phyloP scores from a whole-genome alignment of 2,888 invertebrate genomes.

The Thyatira batis region DNA sequence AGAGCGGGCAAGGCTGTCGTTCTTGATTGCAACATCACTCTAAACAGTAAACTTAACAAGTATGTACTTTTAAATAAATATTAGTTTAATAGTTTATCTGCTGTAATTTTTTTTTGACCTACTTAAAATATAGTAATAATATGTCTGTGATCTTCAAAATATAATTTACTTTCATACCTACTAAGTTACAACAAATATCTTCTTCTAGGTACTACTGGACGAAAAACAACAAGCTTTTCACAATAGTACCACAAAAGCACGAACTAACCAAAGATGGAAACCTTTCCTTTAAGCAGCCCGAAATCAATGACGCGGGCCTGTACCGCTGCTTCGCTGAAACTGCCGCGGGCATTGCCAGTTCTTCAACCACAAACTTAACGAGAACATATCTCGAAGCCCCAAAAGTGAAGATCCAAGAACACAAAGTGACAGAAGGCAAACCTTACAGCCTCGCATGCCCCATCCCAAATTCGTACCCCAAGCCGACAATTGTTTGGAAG shows the following conservation, averaged over 20 bases:
- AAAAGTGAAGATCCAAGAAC: constrained; percentile 34
- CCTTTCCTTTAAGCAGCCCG: constrained; percentile 52
- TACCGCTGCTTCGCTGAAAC: constrained; percentile 61
- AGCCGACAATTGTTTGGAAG: constrained; percentile 59
- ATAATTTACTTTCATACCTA: too few species aligned
- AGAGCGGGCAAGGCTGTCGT: constrained; percentile 37
- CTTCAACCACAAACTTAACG: constrained; percentile 44
- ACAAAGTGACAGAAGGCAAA: constrained; percentile 55
- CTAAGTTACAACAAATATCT: too few species aligned
- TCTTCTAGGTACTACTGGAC: constrained; percentile 56
- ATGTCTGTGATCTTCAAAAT: too few species aligned
- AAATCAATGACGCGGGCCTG: constrained; percentile 48
- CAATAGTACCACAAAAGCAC: constrained; percentile 27
- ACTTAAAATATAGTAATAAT: too few species aligned
- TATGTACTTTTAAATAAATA: constrained; percentile 29
- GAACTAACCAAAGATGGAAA: constrained; percentile 42
- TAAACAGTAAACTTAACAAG: constrained; percentile 40
- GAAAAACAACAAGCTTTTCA: constrained; percentile 51
- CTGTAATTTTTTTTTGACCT: too few species aligned
- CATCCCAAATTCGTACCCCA: constrained; percentile 57
- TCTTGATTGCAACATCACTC: constrained; percentile 49
- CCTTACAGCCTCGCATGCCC: constrained; percentile 58
- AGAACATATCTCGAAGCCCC: constrained; percentile 45
- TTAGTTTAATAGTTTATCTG: too few species aligned
- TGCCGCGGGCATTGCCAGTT: constrained; percentile 50